Conservation (phyloP, 2,797 vertebrate species). For the Tragelaphus eurycerus region DNA sequence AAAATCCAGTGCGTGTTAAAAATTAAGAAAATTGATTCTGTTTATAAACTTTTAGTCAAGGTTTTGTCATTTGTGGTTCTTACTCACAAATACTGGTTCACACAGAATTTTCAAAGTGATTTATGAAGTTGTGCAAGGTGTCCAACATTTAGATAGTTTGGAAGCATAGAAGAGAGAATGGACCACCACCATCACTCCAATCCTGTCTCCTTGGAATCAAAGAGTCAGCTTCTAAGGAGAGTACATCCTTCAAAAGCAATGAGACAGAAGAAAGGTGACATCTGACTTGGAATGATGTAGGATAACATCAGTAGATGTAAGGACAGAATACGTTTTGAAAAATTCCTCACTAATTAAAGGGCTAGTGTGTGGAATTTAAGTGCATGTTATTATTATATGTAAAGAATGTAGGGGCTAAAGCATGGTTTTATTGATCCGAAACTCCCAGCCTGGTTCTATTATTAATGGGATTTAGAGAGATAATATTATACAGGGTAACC, state of each 20-base stretch:
- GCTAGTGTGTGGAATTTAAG: not conserved
- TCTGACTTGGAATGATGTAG: not conserved
- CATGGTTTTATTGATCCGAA: constrained; percentile 18
- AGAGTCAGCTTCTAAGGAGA: not conserved
- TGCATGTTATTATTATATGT: not conserved
- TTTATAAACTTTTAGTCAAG: not conserved
- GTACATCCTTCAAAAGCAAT: not conserved
- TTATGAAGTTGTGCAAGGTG: not conserved
- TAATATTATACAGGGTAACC: not conserved
- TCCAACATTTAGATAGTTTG: not conserved
- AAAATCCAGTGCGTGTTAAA: not conserved
- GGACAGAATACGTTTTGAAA: not conserved
- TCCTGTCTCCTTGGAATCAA: not conserved
- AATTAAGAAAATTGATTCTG: not conserved
- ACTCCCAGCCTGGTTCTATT: not conserved
- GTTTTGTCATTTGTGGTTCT: constrained; percentile 1
- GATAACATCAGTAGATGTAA: not conserved
- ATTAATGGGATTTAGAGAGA: not conserved
- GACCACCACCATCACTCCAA: not conserved
- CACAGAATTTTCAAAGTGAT: constrained; percentile 2
- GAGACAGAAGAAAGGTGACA: not conserved
- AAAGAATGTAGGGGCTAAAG: not conserved
- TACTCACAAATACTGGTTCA: not conserved
- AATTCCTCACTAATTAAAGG: not conserved
- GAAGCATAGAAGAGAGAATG: not conserved